phyloP scores from a whole-genome alignment of 2,797 vertebrate genomes.

The Urosaurus nigricauda region DNA sequence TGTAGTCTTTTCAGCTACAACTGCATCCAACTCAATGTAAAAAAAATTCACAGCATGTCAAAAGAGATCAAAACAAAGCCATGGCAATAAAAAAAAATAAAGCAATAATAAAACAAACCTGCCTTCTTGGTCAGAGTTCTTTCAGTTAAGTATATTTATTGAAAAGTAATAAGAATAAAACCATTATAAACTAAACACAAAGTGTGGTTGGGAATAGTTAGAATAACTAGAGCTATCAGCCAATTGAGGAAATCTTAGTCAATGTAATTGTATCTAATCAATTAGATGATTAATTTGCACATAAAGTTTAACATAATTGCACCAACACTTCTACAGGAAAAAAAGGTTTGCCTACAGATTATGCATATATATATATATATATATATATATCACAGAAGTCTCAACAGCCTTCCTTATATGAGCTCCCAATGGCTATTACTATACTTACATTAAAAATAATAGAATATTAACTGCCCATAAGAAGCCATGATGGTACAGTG shows the following conservation, averaged over 20 bases:
- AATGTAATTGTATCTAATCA: background rate
- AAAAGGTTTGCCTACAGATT: background rate
- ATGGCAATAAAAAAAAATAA: background rate
- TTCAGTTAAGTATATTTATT: conserved; percentile 3
- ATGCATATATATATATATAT: background rate
- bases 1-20: background rate
- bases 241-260: background rate
- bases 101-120: background rate
- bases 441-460: background rate
- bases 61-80: background rate
- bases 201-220: background rate
- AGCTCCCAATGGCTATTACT: background rate
- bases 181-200: background rate
- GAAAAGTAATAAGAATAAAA: conserved; percentile 10
- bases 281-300: background rate
- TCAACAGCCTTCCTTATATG: background rate
- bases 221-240: background rate
- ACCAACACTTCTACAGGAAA: background rate
- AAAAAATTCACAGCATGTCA: conserved; percentile 13
- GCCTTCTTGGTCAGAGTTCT: background rate
- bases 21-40: background rate
- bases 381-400: background rate
- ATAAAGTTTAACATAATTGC: background rate
- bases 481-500: too few relatives aligned
- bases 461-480: background rate